Evolutionary conservation across 1,140 invertebrate genomes (phyloP).

Genomic region (Helicoverpa zea): DNA sequence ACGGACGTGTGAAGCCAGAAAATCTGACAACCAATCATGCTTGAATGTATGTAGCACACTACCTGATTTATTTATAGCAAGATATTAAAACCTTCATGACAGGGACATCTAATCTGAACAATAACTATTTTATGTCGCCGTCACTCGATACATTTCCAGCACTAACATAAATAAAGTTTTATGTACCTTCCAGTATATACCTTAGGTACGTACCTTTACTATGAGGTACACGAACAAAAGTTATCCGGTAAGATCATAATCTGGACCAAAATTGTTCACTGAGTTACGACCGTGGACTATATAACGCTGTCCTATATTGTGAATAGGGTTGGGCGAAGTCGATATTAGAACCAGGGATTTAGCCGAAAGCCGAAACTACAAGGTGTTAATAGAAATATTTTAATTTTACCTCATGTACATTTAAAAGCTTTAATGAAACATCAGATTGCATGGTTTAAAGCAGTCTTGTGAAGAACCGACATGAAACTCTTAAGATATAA

Average conservation of each 20-base stretch:
- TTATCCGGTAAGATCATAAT: conserved; percentile 64
- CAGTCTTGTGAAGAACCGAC: too few species aligned
- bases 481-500: too few species aligned
- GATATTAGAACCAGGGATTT: background rate
- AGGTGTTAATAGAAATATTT: too few species aligned
- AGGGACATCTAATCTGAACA: conserved; percentile 9
- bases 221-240: conserved; percentile 45
- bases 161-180: conserved; percentile 41
- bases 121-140: conserved; percentile 24
- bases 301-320: background rate
- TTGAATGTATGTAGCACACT: too few species aligned
- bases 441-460: background rate
- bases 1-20: too few species aligned
- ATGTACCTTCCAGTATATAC: conserved; percentile 11
- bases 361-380: conserved; percentile 9
- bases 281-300: conserved; percentile 52
- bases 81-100: background rate
- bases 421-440: background rate
- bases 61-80: background rate
- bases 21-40: too few species aligned
- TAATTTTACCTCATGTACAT: background rate
- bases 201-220: background rate
- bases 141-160: conserved; percentile 20
- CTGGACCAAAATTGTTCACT: conserved; percentile 65
- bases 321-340: background rate